Conservation (phyloP, 1,140 invertebrate species). For the Pseudomyrmex gracilis region DNA sequence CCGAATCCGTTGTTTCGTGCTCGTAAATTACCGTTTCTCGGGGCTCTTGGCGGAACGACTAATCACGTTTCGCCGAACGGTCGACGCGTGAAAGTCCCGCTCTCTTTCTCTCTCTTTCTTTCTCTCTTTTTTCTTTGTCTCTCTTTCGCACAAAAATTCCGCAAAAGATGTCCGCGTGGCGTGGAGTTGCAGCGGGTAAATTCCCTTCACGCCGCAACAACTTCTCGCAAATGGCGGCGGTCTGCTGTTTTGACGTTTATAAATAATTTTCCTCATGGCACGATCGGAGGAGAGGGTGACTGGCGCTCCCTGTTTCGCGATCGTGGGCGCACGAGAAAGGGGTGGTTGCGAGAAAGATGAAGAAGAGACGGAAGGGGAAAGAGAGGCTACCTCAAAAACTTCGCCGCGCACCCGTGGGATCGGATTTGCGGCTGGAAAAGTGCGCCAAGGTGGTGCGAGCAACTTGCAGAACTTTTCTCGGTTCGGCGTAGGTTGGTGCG, state of each 20-base stretch:
- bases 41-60: slow-evolving; percentile 35
- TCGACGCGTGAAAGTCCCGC: slow-evolving; percentile 47
- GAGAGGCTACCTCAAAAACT: slow-evolving; percentile 50
- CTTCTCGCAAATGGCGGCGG: slow-evolving; percentile 28
- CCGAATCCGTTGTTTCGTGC: slow-evolving; percentile 24
- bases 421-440: slow-evolving; percentile 63
- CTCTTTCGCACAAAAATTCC: slow-evolving; percentile 39
- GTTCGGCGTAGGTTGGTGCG: slow-evolving; percentile 2
- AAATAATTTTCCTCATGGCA: slow-evolving; percentile 62
- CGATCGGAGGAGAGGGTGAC: neutral
- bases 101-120: neutral
- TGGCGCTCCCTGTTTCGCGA: slow-evolving; percentile 4
- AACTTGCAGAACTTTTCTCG: slow-evolving; percentile 65
- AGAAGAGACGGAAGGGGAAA: neutral
- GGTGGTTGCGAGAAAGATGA: neutral
- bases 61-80: slow-evolving; percentile 68
- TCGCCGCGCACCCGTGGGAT: slow-evolving; percentile 45
- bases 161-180: slow-evolving; percentile 30
- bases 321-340: neutral
- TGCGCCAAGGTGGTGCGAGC: slow-evolving; percentile 45
- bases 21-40: slow-evolving; percentile 61
- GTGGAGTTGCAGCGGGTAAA: slow-evolving; percentile 39
- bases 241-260: slow-evolving; percentile 52
- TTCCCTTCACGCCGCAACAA: slow-evolving; percentile 49
- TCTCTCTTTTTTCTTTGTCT: no score